A percentile compares a stretch with the other conserved stretches of the same genome.
phyloP scores from a whole-genome alignment of 1,140 invertebrate species.

The Zophobas atratus region DNA sequence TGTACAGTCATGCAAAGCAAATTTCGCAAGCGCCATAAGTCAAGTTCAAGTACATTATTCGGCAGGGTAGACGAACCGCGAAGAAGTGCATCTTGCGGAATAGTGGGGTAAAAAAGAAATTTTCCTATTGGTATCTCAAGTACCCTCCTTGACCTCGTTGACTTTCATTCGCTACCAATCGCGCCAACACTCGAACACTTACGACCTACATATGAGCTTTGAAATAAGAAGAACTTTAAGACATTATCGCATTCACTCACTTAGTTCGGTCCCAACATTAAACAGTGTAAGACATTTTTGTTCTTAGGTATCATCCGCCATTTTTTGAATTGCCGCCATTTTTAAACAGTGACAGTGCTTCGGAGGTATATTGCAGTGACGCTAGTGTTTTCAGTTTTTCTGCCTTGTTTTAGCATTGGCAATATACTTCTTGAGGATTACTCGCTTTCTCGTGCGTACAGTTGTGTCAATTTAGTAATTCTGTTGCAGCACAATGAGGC shows the following conservation, averaged over 20 bases:
- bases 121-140: slow-evolving; percentile 31
- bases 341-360: slow-evolving; percentile 48
- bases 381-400: slow-evolving; percentile 2
- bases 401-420: not conserved
- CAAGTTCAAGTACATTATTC: slow-evolving; percentile 43
- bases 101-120: slow-evolving; percentile 16
- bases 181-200: slow-evolving; percentile 56
- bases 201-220: slow-evolving; percentile 66
- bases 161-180: slow-evolving; percentile 53
- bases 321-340: slow-evolving; percentile 49
- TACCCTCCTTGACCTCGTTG: slow-evolving; percentile 62
- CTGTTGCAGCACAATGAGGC: slow-evolving; percentile 62
- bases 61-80: slow-evolving; percentile 14
- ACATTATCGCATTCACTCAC: slow-evolving; percentile 66
- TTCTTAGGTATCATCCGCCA: slow-evolving; percentile 40
- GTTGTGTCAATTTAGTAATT: slow-evolving; percentile 38
- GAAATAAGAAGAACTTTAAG: slow-evolving; percentile 68
- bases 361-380: slow-evolving; percentile 38
- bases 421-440: slow-evolving; percentile 23
- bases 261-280: slow-evolving; percentile 60
- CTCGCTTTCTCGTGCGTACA: slow-evolving; percentile 7
- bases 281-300: slow-evolving; percentile 63
- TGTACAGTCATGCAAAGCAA: slow-evolving; percentile 29
- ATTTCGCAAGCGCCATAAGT: slow-evolving; percentile 20
- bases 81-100: slow-evolving; percentile 22